Percentiles rank a stretch among this genome's conserved stretches.
Evolutionary conservation across 2,888 invertebrate species (phyloP).

Genomic region (Nemoura dubitans): DNA sequence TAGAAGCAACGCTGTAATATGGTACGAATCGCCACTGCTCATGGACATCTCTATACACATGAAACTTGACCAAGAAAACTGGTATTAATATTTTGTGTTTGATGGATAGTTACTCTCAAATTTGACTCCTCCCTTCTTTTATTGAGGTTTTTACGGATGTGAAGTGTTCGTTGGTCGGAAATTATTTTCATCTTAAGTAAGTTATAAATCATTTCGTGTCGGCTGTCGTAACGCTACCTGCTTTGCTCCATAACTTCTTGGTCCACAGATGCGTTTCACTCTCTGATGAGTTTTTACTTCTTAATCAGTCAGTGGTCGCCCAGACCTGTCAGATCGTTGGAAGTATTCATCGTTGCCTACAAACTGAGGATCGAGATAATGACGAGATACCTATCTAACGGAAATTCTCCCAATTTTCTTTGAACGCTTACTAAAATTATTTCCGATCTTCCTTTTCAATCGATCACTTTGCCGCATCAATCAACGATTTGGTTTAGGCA

Average conservation of each 20-base stretch:
- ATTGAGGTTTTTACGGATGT: conserved; percentile 17
- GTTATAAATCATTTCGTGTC: background rate
- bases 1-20: background rate
- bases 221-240: conserved; percentile 9
- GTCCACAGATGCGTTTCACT: background rate
- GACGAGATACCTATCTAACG: background rate
- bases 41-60: background rate
- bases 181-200: conserved; percentile 26
- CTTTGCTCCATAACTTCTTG: background rate
- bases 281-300: background rate
- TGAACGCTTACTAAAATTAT: background rate
- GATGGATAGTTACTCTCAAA: conserved; percentile 22
- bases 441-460: background rate
- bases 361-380: background rate
- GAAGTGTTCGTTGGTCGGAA: conserved; percentile 9
- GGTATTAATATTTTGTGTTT: conserved; percentile 3
- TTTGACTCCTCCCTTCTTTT: conserved; percentile 20
- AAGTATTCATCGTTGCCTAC: background rate
- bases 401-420: background rate
- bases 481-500: too few species aligned
- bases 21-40: background rate
- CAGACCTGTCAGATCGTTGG: background rate
- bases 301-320: background rate
- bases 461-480: too few species aligned
- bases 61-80: background rate